Evolutionary conservation across 1,140 invertebrate species (phyloP), one percentile per base, ranked within the genome.

Genomic region (Marisa cornuarietis): DNA sequence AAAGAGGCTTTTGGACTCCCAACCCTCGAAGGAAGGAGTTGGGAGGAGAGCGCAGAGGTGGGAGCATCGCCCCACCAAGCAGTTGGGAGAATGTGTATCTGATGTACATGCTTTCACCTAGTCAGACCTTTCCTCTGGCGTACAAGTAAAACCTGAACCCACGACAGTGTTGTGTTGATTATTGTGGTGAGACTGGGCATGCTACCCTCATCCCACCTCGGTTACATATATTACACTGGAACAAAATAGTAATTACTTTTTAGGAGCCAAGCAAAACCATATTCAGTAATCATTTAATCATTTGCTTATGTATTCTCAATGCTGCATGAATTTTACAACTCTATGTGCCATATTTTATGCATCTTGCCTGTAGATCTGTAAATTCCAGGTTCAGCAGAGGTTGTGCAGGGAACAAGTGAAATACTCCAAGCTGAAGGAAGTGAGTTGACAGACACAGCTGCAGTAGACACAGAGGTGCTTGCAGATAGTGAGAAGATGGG

Each of bases 401-500:
- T 58, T 31, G 18, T 20, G 26, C 65, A 58, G 0, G 73, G 6
- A n/a, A 10, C n/a, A 18, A 58, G 18, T 10, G 79, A 76, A 22
- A n/a, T 66, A 16, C 61, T 26, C 18, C 51, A 69, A n/a, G 65
- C 22, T 26, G 79, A 80, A 51, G 74, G 72, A 7, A 79, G 71
- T 52, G 73, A 66, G 26, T 58, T 78, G 10, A 79, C 65, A 61
- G 82, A 78, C 69, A 72, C 71, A 14, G 82, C 76, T 24, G 76
- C 79, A 18, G 54, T 71, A 10, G 71, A 76, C 18, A 52, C 78
- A 65, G 80, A 73, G n/a, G 77, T 58, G 6, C 77, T 58, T 13
- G 73, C 71, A 71, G 78, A 82, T 63, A 80, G 73, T 31, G 79
- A 76, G 54, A 72, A 76, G 65, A 80, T 76, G 76, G 71, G 22